phyloP scores from a whole-genome alignment of 1,140 invertebrate species.

The Atta colombica region DNA sequence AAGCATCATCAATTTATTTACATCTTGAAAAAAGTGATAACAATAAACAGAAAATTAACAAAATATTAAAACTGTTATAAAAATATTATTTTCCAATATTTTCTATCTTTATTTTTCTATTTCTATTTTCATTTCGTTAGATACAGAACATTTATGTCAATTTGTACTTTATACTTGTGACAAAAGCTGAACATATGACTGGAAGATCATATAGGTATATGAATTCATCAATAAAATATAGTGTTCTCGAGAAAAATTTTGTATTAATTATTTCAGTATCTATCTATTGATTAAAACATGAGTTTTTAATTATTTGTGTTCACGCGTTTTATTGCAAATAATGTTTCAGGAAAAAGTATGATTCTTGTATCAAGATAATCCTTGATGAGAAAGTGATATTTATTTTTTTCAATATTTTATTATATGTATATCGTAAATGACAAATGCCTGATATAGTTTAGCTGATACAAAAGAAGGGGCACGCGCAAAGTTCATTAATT shows the following conservation, averaged over 20 bases:
- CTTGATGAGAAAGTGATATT: background rate
- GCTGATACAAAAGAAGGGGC: background rate
- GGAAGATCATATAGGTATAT: background rate
- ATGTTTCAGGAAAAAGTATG: background rate
- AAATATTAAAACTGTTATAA: too few relatives aligned
- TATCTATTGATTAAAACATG: background rate
- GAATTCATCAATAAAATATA: background rate
- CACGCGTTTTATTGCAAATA: background rate
- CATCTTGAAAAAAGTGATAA: too few relatives aligned
- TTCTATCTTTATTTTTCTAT: too few relatives aligned
- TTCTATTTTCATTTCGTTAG: too few relatives aligned
- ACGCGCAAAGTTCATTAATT: constrained; percentile 46
- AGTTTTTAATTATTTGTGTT: constrained; percentile 3
- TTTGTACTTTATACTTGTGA: too few relatives aligned
- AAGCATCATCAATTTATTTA: too few relatives aligned
- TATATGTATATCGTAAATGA: background rate
- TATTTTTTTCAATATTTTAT: background rate
- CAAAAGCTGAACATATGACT: background rate
- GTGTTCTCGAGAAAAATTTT: background rate
- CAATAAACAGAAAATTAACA: too few relatives aligned
- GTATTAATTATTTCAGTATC: background rate
- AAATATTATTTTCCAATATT: too few relatives aligned
- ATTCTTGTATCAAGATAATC: background rate
- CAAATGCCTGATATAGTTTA: background rate
- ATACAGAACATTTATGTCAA: too few relatives aligned